A percentile compares a stretch with the other conserved stretches of the same genome.
Conservation (phyloP, 1,140 invertebrate species). For the Drosophila santomea region DNA sequence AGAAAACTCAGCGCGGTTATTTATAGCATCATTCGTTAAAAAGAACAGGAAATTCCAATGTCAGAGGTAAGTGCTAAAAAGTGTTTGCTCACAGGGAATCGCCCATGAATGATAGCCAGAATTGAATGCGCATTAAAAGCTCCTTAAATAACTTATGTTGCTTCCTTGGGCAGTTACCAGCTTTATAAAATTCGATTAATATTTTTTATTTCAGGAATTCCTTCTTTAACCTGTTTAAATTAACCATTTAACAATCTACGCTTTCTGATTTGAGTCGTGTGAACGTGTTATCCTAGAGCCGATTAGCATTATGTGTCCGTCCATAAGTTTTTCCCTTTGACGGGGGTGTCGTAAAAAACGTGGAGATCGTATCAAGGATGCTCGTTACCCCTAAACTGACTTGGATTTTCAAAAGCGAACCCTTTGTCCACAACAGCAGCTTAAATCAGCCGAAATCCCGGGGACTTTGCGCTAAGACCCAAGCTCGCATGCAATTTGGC, state of each 20-base stretch:
- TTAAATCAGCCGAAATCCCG: conserved; percentile 69
- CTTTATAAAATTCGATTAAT: too few species aligned
- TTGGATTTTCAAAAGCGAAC: conserved; percentile 17
- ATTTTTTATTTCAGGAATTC: not conserved
- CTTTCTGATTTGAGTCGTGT: conserved; percentile 34
- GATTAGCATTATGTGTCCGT: conserved; percentile 51
- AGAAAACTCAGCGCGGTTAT: conserved; percentile 16
- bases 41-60: conserved; percentile 32
- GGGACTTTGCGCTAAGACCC: conserved; percentile 71
- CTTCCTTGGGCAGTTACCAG: not conserved
- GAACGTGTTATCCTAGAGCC: conserved; percentile 29
- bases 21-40: conserved; percentile 23
- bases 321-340: conserved; percentile 28
- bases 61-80: conserved; percentile 48
- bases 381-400: conserved; percentile 37
- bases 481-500: conserved; percentile 77
- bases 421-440: conserved; percentile 48
- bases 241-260: conserved; percentile 20
- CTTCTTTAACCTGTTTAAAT: not conserved
- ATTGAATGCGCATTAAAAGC: conserved; percentile 14
- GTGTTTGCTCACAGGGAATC: conserved; percentile 33
- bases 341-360: conserved; percentile 36
- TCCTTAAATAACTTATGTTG: conserved; percentile 14
- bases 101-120: conserved; percentile 30
- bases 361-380: conserved; percentile 38